Conservation (phyloP, 2,888 invertebrate species). For the Antheraea assamensis region DNA sequence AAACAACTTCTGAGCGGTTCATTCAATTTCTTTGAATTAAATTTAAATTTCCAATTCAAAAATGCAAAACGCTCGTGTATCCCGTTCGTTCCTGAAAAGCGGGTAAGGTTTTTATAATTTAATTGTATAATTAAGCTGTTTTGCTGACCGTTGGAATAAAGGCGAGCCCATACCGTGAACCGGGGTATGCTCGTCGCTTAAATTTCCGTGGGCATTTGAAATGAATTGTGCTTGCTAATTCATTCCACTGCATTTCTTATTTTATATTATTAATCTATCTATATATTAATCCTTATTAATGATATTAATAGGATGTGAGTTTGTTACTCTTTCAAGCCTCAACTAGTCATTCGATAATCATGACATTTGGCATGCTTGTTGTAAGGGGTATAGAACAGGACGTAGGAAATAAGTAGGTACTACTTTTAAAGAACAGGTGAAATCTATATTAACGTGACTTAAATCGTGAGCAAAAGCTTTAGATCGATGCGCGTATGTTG, state of each 20-base stretch:
- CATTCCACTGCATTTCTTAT: conserved; percentile 37
- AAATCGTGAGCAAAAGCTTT: too few relatives aligned
- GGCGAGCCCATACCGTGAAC: conserved; percentile 24
- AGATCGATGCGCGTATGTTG: too few relatives aligned
- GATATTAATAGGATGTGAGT: background rate
- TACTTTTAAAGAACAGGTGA: too few relatives aligned
- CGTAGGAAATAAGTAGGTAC: too few relatives aligned
- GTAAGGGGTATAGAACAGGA: too few relatives aligned
- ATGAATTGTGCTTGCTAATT: conserved; percentile 54
- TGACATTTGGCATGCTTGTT: too few relatives aligned
- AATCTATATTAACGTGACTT: too few relatives aligned
- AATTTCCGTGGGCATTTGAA: conserved; percentile 47
- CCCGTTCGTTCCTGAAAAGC: conserved; percentile 23
- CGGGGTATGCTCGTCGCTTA: conserved; percentile 33
- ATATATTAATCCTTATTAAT: too few relatives aligned
- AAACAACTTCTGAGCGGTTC: conserved; percentile 16
- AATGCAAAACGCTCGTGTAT: conserved; percentile 37
- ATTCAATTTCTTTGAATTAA: conserved; percentile 28
- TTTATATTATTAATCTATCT: conserved; percentile 2
- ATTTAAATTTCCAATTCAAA: conserved; percentile 44
- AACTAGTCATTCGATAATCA: too few relatives aligned
- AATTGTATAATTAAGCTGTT: conserved; percentile 48
- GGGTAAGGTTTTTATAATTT: conserved; percentile 38
- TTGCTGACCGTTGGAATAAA: conserved; percentile 34
- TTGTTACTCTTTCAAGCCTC: background rate